These are phyloP conservation scores for Gobiocypris rarus DNA, from an alignment of 2,113 vertebrate species.

Conservation along the genomic window DNA sequence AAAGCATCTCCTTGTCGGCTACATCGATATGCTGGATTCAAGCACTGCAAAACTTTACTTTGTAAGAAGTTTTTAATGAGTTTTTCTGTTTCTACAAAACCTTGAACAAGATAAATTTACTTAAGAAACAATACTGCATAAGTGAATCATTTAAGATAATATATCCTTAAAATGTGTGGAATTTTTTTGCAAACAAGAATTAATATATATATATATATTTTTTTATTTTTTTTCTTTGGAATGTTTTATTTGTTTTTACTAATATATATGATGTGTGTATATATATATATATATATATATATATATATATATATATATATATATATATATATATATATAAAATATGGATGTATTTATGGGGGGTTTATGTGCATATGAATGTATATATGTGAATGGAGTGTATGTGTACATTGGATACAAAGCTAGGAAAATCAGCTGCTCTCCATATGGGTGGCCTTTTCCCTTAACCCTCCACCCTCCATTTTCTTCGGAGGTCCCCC, in stretches of 20 bases:
- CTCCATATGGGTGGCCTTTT: constrained; percentile 81
- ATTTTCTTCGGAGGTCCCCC: constrained; percentile 52
- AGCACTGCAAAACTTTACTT: constrained; percentile 9
- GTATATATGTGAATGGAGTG: constrained; percentile 1
- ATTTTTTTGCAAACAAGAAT: too few species aligned
- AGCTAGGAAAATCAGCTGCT: constrained; percentile 75
- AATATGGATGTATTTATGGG: neutral
- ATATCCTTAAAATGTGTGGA: too few species aligned
- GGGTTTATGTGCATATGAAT: constrained; percentile 5
- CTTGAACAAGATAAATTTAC: neutral
- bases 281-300: too few species aligned
- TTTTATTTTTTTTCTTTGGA: neutral
- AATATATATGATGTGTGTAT: too few species aligned
- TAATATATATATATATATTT: neutral
- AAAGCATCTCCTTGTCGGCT: constrained; percentile 75
- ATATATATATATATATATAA: too few species aligned
- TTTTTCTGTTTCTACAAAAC: neutral
- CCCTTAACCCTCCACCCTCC: constrained; percentile 47
- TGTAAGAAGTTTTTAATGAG: neutral
- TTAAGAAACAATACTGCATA: neutral
- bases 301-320: too few species aligned
- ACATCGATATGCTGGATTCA: constrained; percentile 54
- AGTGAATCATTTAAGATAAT: too few species aligned
- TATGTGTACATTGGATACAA: constrained; percentile 26
- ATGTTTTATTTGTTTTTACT: neutral